Evolutionary conservation across 2,113 vertebrate species (phyloP), one percentile per base, ranked within the genome.

Genomic region (Spheniscus mendiculus): DNA sequence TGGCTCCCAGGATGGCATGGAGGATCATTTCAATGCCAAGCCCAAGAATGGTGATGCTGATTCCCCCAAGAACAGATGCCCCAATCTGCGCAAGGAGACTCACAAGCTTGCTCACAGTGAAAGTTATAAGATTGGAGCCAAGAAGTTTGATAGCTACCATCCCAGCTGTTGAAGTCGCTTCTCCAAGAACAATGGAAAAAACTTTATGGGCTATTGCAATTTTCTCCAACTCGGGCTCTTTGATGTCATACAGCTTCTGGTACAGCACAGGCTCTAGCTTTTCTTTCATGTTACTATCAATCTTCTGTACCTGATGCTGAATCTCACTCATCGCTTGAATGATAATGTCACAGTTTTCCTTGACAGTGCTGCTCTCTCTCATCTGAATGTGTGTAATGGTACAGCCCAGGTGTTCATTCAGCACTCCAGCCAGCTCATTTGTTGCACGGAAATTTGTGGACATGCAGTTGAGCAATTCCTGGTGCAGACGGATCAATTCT

Each of bases 271-370:
- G 98, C 83, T 98, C 98, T 4, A 98, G 94, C 74, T 98, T 98
- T 69, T 98, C 97, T 89, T 98, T 98, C 70, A 98, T 92, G 79
- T 98, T 95, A 12, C 89, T 96, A 10, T 98, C 98, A 36, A 98
- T 97, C 83, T 98, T 98, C 91, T 98, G 97, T 58, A 98, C 44
- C 87, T 98, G 97, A 10, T 66, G 94, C 87, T 98, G 98, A 93
- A 98, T 98, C 62, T 96, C 92, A 62, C 17, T 93, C 78, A 98
- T 97, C 3, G 97, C 97, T 91, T 89, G 93, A 47, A 98, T 98
- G 49, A 98, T 98, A 70, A 95, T 95, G 71, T 98, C 98, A 79
- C 98, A 98, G 88, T 98, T 98, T 92, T 98, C 98, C 90, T 98
- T 98, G 84, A 98, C 97, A 19, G 98, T 98, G 3, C 98, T 97